Base-by-base conservation (phyloP, 2,888 invertebrate genomes). In the Chromoteleia sp. region DNA sequence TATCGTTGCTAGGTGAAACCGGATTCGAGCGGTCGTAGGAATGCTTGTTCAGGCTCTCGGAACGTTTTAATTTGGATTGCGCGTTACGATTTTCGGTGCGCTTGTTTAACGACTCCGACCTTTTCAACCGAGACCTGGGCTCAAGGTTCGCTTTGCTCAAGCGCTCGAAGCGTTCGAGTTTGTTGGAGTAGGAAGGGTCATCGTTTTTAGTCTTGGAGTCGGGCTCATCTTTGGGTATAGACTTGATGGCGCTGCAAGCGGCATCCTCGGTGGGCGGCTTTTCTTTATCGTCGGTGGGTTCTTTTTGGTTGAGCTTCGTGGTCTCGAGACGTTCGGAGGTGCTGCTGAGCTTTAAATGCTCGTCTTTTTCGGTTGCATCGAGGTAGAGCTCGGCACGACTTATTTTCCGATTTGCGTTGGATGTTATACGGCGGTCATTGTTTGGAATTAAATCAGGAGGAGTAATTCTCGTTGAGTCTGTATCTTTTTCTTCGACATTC, bases 71-170 rank as follows among this genome's bases (percentile, higher is more conserved):
- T 87, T 94, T 94, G 54, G 93, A 92, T n/a, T 74, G 75, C 12
- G 92, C 92, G 14, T 91, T 91, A n/a, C 79, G 79, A 41, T 92
- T 92, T 78, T 92, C 92, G 48, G 93, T 92, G 17, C 93, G 93
- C 85, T 95, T 94, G 86, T 94, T 94, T 59, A 95, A 92, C 0
- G 95, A 94, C 89, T 94, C 95, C 33, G 95, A 94, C 71, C 95
- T 93, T 86, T 94, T 94, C 50, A 94, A 86, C 84, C 93, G 92
- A 0, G 92, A 92, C 52, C 92, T 90, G n/a, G 89, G 90, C 36
- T 92, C 91, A 39, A 84, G 84, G 48, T 84, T 90, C 0, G 83
- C 85, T 74, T 86, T 85, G 4, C 90, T 89, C 14, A 91, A 65
- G 56, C 91, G 91, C 56, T 91, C 91, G 74, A 91, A 91, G 74